phyloP scores from a whole-genome alignment of 1,140 invertebrate genomes.

The Holcopasites calliopsidis region DNA sequence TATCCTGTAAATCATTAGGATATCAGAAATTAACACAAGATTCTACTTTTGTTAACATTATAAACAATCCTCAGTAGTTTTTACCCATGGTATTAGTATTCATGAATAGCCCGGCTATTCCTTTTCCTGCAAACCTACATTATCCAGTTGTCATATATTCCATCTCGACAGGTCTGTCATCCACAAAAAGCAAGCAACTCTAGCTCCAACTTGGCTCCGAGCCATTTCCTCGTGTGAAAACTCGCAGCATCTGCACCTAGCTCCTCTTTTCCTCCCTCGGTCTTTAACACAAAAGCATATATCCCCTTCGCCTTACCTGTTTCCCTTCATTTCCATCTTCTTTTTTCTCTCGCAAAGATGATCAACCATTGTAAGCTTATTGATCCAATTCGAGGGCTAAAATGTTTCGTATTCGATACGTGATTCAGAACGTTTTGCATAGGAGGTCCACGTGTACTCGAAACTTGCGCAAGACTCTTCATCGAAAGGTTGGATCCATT shows the following conservation, averaged over 20 bases:
- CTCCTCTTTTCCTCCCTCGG: not conserved
- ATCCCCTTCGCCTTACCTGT: too few relatives aligned
- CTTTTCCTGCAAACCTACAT: too few relatives aligned
- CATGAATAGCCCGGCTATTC: too few relatives aligned
- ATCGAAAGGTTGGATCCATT: not conserved
- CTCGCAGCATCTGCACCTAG: not conserved
- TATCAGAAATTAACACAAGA: too few relatives aligned
- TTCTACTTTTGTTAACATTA: too few relatives aligned
- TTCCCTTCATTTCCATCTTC: not conserved
- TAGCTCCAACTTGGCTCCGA: not conserved
- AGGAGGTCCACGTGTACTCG: not conserved
- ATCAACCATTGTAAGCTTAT: not conserved
- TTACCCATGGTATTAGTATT: too few relatives aligned
- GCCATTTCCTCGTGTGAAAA: not conserved
- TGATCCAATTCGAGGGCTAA: not conserved
- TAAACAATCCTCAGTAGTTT: too few relatives aligned
- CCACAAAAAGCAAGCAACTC: not conserved
- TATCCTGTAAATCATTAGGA: too few relatives aligned
- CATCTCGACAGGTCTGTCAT: not conserved
- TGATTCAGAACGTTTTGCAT: not conserved
- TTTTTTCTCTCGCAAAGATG: not conserved
- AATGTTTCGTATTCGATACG: too few relatives aligned
- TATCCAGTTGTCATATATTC: not conserved
- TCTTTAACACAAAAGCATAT: not conserved
- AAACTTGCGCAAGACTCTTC: not conserved